Conservation (phyloP, 1,140 invertebrate species). For the Panonychus citri region DNA sequence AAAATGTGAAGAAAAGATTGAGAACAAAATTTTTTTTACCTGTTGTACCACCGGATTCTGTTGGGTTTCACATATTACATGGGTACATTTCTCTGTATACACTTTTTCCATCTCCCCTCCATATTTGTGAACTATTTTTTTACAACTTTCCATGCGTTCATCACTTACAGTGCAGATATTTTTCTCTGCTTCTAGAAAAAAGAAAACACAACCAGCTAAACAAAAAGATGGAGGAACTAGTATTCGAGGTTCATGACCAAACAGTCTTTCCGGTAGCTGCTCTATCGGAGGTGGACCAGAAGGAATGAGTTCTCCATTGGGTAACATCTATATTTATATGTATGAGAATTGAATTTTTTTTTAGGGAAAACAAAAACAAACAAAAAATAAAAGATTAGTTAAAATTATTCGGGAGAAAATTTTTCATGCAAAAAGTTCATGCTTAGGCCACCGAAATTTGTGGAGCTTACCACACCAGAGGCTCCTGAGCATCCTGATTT, state of each 20-base stretch:
- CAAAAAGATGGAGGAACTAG: conserved; percentile 64
- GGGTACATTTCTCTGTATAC: conserved; percentile 63
- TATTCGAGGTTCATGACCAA: conserved; percentile 20
- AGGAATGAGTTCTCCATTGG: background rate
- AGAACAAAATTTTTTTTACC: conserved; percentile 26
- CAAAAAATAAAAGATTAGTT: background rate
- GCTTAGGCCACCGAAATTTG: background rate
- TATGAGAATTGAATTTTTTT: too few relatives aligned
- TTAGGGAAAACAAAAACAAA: background rate
- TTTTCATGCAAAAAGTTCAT: background rate
- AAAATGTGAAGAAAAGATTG: too few relatives aligned
- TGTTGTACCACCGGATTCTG: conserved; percentile 64
- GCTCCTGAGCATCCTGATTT: conserved; percentile 3
- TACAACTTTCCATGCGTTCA: conserved; percentile 42
- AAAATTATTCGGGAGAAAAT: background rate
- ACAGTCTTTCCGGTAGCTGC: conserved; percentile 10
- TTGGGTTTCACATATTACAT: conserved; percentile 71
- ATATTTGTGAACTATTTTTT: conserved; percentile 52
- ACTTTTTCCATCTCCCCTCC: conserved; percentile 66
- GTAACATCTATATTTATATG: background rate
- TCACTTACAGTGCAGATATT: conserved; percentile 19
- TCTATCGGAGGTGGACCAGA: background rate
- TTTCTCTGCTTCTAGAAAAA: conserved; percentile 46
- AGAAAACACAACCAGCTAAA: conserved; percentile 72
- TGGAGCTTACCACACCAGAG: conserved; percentile 5